Evolutionary conservation across 2,888 invertebrate genomes (phyloP), one percentile per base, ranked within the genome.

Genomic region (Pimpla rufipes): DNA sequence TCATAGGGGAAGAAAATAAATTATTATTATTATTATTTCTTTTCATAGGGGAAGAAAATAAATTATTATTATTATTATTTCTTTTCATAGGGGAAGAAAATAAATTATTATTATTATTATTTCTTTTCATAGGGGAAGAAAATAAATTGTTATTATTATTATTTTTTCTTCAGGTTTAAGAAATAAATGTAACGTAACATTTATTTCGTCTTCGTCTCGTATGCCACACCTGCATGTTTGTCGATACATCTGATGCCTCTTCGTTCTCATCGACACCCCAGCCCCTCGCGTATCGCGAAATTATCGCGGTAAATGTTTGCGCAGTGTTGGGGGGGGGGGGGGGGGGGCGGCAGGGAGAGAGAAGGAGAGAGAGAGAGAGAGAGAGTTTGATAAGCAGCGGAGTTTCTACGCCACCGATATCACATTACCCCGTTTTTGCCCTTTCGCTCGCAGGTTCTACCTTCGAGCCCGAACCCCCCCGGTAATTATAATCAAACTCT

Each of bases 401-500:
- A 81, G 74, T 81, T 78, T 74, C 75, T 29, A 50, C 74, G 23
- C 67, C 52, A 67, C 78, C 83, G 81, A 87, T 87, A 87, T 87
- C 86, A 67, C 85, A 55, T 87, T 85, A 82, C 80, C 84, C 81
- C 81, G 67, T 79, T 74, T 50, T 64, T 55, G 68, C 68, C 62
- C 50, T 45, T 42, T 40, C 66, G 64, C 70, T 52, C 50, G 52
- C 52, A 64, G 55, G 21, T 70, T 68, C 73, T 23, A 68, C 76
- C 50, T 59, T 71, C 84, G 23, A 83, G 40, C 78, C 62, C 70
- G 78, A 75, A 81, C 75, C 78, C 37, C n/a, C 67, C 81, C 57
- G 84, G 85, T 88, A 88, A 90, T 89, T 89, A 89, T 90, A 90
- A 90, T 91, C 88, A 89, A 89, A 91, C 87, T 88, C 89, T 89